Evolutionary conservation across 2,113 vertebrate genomes (phyloP).

Genomic region (Leptocoma aspasia): DNA sequence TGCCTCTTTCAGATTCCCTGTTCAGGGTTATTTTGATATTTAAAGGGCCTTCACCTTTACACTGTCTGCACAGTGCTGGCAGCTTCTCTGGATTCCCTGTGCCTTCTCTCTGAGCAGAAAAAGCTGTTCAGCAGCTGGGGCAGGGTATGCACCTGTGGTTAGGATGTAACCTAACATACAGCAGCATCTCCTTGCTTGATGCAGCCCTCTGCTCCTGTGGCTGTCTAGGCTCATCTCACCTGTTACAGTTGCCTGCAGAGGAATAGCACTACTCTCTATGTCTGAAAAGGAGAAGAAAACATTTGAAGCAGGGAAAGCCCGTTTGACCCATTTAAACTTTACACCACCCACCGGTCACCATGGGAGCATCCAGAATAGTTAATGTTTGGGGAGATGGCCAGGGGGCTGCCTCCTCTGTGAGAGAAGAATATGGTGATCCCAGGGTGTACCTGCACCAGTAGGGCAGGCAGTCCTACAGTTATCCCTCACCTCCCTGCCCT

Average conservation of each 20-base stretch:
- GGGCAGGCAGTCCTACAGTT: neutral
- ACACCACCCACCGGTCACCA: rapidly evolving
- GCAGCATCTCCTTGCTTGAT: neutral
- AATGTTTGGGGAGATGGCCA: neutral
- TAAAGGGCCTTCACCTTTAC: neutral
- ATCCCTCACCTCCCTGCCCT: neutral
- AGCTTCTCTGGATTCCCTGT: neutral
- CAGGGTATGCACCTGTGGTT: neutral
- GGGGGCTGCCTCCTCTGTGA: neutral
- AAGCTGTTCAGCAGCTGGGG: neutral
- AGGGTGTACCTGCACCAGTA: neutral
- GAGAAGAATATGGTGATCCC: neutral
- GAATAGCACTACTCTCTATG: neutral
- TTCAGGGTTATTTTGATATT: neutral
- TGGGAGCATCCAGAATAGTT: too few species aligned
- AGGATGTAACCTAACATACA: neutral
- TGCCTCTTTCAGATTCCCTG: neutral
- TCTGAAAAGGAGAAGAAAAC: neutral
- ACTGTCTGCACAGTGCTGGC: neutral
- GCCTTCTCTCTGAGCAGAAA: neutral
- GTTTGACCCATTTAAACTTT: neutral
- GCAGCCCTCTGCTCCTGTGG: neutral
- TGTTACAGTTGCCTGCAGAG: neutral
- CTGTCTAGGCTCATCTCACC: neutral
- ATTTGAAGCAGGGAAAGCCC: rapidly evolving